These are phyloP conservation scores for Scolopax bukidnonensis DNA, from an alignment of 2,797 vertebrate species.

Conservation along the genomic window DNA sequence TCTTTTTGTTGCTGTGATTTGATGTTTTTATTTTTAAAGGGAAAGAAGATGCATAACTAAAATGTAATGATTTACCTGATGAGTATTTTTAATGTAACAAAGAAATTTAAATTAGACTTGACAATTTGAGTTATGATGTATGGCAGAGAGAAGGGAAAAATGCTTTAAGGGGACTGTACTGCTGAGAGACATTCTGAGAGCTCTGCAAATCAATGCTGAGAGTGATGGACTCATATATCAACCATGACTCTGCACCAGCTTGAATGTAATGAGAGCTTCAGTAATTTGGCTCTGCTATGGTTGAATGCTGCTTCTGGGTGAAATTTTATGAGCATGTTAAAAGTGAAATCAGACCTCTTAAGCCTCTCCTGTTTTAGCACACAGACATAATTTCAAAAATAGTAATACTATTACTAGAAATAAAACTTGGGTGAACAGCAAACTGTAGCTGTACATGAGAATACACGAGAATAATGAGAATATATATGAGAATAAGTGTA, in stretches of 20 bases:
- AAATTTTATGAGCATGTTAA: conserved; percentile 28
- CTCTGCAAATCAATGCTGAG: conserved; percentile 37
- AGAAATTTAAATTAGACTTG: conserved; percentile 32
- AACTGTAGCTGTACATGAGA: background rate
- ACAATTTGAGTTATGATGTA: conserved; percentile 29
- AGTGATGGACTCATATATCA: conserved; percentile 57
- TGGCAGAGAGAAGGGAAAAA: background rate
- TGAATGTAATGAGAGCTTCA: conserved; percentile 56
- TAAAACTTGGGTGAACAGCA: background rate
- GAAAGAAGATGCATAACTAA: background rate
- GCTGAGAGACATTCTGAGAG: conserved; percentile 10
- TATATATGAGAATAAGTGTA: background rate
- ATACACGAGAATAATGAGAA: no score
- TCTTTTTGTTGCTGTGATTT: conserved; percentile 9
- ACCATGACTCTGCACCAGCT: conserved; percentile 24
- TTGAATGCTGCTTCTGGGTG: conserved; percentile 46
- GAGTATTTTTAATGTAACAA: conserved; percentile 42
- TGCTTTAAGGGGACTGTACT: background rate
- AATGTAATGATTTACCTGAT: background rate
- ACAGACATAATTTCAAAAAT: background rate
- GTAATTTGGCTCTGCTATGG: conserved; percentile 57
- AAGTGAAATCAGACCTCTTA: background rate
- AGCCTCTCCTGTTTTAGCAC: background rate
- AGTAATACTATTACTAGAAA: background rate
- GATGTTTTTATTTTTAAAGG: background rate